These are phyloP conservation scores for Sylvia atricapilla DNA, from an alignment of 2,113 vertebrate genomes.

Conservation along the genomic window DNA sequence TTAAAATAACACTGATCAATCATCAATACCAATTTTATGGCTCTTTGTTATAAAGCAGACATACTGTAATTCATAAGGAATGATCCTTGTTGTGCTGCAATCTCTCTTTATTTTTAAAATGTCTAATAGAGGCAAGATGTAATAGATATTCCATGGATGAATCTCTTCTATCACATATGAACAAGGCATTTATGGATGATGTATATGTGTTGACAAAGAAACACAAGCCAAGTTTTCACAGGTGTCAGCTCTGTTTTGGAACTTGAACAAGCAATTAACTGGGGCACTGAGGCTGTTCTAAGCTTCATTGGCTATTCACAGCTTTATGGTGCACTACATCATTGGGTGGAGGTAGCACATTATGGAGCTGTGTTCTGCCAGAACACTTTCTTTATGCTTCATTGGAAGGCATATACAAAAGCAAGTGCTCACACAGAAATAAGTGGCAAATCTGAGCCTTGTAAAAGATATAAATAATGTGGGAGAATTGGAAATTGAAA, in stretches of 20 bases:
- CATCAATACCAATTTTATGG: background rate
- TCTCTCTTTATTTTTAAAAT: background rate
- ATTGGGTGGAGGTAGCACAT: background rate
- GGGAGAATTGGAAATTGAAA: background rate
- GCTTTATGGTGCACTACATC: background rate
- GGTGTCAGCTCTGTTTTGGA: constrained; percentile 11
- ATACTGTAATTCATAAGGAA: background rate
- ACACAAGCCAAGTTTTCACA: constrained; percentile 16
- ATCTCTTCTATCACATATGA: background rate
- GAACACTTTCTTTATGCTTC: background rate
- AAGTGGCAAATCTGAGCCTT: background rate
- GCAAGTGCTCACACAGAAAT: background rate
- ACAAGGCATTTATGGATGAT: background rate
- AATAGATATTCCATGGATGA: background rate
- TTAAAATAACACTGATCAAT: constrained; percentile 8
- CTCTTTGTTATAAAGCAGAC: background rate
- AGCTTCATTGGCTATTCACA: background rate
- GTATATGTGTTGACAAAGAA: background rate
- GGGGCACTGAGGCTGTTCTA: background rate
- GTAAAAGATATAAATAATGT: background rate
- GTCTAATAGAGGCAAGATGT: background rate
- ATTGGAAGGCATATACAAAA: background rate
- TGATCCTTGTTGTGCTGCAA: background rate
- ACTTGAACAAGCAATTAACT: background rate
- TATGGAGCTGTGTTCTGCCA: background rate